Conservation (phyloP, 2,113 vertebrate genomes). For the Alligator mississippiensis region DNA sequence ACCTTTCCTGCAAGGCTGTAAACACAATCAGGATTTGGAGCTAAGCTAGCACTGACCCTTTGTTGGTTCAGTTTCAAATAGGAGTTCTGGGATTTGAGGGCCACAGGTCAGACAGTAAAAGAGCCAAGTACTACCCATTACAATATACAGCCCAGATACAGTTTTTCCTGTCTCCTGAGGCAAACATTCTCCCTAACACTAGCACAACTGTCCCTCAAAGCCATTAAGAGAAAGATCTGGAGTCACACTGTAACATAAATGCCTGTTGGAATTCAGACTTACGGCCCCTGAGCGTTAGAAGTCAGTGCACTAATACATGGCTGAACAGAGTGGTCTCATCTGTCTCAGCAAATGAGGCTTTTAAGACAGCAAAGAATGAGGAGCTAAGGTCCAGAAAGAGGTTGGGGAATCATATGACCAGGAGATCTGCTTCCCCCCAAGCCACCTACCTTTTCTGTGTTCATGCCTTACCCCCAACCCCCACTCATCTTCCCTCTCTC, state of each 20-base stretch:
- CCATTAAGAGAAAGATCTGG: neutral
- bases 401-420: accelerated
- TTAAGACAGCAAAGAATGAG: neutral
- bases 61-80: neutral
- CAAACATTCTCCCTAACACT: neutral
- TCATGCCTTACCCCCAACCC: neutral
- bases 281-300: neutral
- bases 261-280: neutral
- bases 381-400: neutral
- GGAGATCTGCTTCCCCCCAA: neutral
- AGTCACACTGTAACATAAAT: neutral
- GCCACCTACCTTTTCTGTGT: neutral
- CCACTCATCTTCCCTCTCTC: neutral
- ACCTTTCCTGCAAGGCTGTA: neutral
- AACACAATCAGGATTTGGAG: neutral
- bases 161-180: neutral
- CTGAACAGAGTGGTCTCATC: neutral
- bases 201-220: neutral
- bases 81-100: neutral
- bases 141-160: neutral
- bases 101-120: neutral
- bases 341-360: neutral
- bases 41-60: neutral
- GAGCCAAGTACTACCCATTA: neutral
- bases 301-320: neutral